Conservation (phyloP, 2,888 invertebrate species). For the Hemaris fuciformis region DNA sequence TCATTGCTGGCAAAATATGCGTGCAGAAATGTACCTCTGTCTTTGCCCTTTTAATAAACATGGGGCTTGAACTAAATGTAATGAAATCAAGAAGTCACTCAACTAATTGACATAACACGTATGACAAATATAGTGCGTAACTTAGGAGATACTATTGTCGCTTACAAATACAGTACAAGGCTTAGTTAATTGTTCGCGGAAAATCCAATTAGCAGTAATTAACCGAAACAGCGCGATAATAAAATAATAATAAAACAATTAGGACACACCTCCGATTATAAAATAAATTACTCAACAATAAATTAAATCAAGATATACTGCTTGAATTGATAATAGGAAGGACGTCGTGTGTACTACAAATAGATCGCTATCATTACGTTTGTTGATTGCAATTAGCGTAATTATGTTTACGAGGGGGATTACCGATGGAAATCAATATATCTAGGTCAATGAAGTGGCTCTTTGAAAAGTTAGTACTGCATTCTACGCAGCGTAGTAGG, state of each 20-base stretch:
- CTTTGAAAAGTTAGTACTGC: slow-evolving; percentile 19
- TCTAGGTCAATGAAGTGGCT: slow-evolving; percentile 36
- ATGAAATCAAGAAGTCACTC: too few species aligned
- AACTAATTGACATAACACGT: too few species aligned
- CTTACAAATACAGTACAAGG: background rate
- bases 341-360: background rate
- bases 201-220: background rate
- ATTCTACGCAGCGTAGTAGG: background rate
- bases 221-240: background rate
- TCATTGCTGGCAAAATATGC: too few species aligned
- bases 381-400: slow-evolving; percentile 3
- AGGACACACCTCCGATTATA: background rate
- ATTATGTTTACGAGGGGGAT: slow-evolving; percentile 28
- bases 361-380: slow-evolving; percentile 4
- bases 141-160: too few species aligned
- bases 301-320: background rate
- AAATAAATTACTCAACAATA: slow-evolving; percentile 8
- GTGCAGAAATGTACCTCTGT: too few species aligned
- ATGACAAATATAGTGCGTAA: too few species aligned
- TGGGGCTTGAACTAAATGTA: too few species aligned
- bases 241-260: background rate
- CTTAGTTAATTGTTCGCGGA: background rate
- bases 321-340: background rate
- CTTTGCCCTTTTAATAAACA: too few species aligned
- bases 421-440: slow-evolving; percentile 31